Percentiles rank a stretch among this genome's conserved stretches.
These are phyloP conservation scores for Herpetotheres cachinnans DNA, from an alignment of 2,113 vertebrate species.

Conservation along the genomic window DNA sequence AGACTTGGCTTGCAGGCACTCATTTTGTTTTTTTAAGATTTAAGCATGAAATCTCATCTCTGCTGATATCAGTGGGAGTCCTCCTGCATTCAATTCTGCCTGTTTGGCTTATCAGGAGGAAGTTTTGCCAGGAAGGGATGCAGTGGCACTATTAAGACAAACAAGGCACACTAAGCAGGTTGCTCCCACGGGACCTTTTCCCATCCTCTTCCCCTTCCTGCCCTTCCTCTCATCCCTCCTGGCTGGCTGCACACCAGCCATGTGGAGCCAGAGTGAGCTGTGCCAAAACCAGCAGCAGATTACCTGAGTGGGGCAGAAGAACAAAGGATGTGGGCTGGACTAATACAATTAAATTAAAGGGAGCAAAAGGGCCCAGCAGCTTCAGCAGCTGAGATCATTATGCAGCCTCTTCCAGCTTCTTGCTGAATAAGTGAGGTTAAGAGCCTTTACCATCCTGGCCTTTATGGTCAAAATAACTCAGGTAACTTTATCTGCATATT, in stretches of 20 bases:
- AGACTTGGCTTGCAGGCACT: fast-evolving
- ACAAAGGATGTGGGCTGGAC: constrained; percentile 3
- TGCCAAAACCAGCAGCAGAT: constrained; percentile 52
- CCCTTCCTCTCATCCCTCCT: background rate
- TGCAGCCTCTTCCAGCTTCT: background rate
- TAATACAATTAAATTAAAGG: constrained; percentile 42
- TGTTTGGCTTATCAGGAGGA: background rate
- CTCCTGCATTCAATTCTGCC: background rate
- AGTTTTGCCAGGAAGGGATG: background rate
- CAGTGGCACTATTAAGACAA: background rate
- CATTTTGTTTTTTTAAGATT: background rate
- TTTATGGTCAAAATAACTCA: background rate
- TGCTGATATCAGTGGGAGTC: background rate
- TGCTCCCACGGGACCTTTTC: background rate
- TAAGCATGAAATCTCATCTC: background rate
- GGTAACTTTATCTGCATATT: background rate
- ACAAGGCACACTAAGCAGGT: background rate
- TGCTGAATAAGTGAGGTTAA: background rate
- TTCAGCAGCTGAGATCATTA: background rate
- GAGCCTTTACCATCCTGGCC: background rate
- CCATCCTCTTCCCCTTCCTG: constrained; percentile 14
- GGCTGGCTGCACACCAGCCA: constrained; percentile 18
- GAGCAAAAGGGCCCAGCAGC: constrained; percentile 27
- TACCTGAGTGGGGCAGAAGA: background rate
- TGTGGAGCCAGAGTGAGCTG: background rate